phyloP scores from a whole-genome alignment of 2,888 invertebrate genomes.

The Mycogona germanica region DNA sequence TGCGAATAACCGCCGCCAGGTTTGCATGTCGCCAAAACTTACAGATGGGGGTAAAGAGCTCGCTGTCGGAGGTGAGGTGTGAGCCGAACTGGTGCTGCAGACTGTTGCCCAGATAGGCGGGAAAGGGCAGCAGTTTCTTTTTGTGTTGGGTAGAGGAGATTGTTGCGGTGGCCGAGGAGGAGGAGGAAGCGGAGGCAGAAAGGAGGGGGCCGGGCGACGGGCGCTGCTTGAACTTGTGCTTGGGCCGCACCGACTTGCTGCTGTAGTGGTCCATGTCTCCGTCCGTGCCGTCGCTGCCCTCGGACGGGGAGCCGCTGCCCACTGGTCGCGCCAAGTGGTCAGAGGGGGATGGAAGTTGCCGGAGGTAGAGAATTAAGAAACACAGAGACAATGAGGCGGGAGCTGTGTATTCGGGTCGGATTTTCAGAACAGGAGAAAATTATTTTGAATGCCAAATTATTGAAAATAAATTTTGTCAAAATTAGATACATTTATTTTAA shows the following conservation, averaged over 20 bases:
- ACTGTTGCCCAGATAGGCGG: constrained; percentile 18
- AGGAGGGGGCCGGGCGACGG: too few species aligned
- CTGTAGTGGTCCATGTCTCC: constrained; percentile 31
- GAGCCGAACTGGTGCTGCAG: constrained; percentile 24
- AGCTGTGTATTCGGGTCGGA: background rate
- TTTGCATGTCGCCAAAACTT: too few species aligned
- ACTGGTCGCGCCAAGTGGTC: constrained; percentile 27
- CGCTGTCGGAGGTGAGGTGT: constrained; percentile 31
- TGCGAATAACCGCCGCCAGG: too few species aligned
- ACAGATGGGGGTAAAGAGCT: constrained; percentile 39
- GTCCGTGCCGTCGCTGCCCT: constrained; percentile 37
- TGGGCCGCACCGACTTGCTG: constrained; percentile 27
- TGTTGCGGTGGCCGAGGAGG: constrained; percentile 15
- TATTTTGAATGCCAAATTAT: too few species aligned
- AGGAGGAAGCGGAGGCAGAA: constrained; percentile 19
- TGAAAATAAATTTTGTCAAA: too few species aligned
- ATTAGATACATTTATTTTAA: too few species aligned
- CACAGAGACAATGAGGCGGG: background rate
- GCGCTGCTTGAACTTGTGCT: constrained; percentile 36
- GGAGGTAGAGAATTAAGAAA: too few species aligned
- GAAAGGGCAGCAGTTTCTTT: constrained; percentile 28
- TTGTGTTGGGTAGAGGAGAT: constrained; percentile 25
- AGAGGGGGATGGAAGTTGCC: background rate
- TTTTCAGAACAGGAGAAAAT: too few species aligned
- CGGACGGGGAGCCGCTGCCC: constrained; percentile 35